Conservation (phyloP, 2,797 vertebrate genomes). For the Mycteria americana region DNA sequence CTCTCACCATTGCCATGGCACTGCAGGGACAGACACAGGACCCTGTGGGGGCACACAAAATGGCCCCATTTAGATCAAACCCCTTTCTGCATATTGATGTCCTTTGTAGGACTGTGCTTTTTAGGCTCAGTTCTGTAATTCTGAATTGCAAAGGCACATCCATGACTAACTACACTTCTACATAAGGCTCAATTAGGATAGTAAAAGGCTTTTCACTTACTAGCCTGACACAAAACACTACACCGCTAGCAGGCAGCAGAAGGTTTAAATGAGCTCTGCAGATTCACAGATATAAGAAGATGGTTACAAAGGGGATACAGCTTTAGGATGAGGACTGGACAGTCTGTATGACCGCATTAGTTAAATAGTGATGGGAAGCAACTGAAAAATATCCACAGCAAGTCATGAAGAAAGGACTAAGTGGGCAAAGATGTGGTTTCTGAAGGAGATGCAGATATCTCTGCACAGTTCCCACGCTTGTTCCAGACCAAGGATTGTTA, state of each 20-base stretch:
- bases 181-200: neutral
- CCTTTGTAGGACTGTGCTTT: neutral
- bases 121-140: neutral
- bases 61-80: neutral
- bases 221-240: neutral
- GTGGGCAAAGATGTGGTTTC: neutral
- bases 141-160: neutral
- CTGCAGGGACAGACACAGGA: neutral
- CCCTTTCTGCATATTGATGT: neutral
- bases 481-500: neutral
- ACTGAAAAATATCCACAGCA: neutral
- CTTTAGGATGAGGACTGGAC: neutral
- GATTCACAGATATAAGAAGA: neutral
- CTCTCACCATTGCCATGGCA: neutral
- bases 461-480: neutral
- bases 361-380: neutral
- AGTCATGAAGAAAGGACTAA: neutral
- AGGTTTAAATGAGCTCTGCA: neutral
- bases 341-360: neutral
- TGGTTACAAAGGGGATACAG: neutral
- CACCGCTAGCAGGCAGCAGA: slow-evolving; percentile 9
- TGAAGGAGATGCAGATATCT: neutral
- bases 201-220: neutral
- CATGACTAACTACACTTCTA: neutral
- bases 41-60: neutral